phyloP scores from a whole-genome alignment of 2,113 vertebrate genomes.

The Nannobrachium achirus region DNA sequence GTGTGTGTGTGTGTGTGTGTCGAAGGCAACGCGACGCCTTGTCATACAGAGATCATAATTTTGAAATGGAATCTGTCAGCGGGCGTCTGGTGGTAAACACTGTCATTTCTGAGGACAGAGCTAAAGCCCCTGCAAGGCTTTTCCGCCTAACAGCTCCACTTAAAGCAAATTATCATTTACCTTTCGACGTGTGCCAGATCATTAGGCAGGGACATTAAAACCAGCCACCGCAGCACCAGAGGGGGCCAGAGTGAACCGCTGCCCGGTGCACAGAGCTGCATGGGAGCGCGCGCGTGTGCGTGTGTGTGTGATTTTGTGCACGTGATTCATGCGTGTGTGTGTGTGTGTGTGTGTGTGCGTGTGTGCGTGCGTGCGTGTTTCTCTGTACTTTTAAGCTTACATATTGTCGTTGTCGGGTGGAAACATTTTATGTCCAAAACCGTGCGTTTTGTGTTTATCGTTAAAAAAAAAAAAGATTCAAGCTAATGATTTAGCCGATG shows the following conservation, averaged over 20 bases:
- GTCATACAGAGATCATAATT: constrained; percentile 63
- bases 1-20: too few species aligned
- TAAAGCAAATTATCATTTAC: constrained; percentile 86
- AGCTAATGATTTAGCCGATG: too few species aligned
- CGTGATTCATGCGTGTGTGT: constrained; percentile 18
- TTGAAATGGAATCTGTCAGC: constrained; percentile 72
- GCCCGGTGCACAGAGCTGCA: constrained; percentile 70
- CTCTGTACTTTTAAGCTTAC: constrained; percentile 45
- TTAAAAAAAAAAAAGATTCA: too few species aligned
- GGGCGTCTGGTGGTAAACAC: constrained; percentile 61
- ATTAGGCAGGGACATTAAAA: constrained; percentile 86
- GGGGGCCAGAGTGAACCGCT: constrained; percentile 76
- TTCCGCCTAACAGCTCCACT: constrained; percentile 83
- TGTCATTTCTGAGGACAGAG: constrained; percentile 64
- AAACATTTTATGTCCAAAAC: too few species aligned
- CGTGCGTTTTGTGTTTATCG: too few species aligned
- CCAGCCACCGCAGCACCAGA: constrained; percentile 79
- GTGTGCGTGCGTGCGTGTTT: constrained; percentile 23
- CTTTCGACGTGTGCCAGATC: constrained; percentile 83
- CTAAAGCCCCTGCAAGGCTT: constrained; percentile 75
- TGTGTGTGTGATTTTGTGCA: constrained; percentile 24
- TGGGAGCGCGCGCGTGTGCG: constrained; percentile 40
- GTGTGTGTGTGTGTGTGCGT: constrained; percentile 22
- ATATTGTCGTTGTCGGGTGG: too few species aligned
- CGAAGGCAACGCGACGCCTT: constrained; percentile 46